Evolutionary conservation across 1,140 invertebrate species (phyloP).

Genomic region (Acromyrmex echinatior): DNA sequence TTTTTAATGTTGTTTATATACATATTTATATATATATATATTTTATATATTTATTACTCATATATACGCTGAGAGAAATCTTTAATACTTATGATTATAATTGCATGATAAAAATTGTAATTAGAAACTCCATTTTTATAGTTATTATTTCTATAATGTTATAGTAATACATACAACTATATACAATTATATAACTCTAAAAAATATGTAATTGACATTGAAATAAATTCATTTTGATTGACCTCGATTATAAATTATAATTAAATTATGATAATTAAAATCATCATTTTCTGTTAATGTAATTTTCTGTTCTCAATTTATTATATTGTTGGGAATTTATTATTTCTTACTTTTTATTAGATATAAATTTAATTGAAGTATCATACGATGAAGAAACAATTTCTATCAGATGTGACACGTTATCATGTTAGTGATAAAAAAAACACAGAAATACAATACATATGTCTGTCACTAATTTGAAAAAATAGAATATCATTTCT

Average conservation of each 20-base stretch:
- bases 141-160: no score
- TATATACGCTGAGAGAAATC: neutral
- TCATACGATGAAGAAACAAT: neutral
- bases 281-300: no score
- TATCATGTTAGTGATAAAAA: conserved; percentile 41
- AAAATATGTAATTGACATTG: no score
- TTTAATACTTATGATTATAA: no score
- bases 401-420: neutral
- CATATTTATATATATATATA: neutral
- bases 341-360: neutral
- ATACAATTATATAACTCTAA: no score
- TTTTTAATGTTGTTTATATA: neutral
- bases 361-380: neutral
- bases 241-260: no score
- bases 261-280: no score
- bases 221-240: no score
- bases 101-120: no score
- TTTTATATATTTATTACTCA: neutral
- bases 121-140: no score
- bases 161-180: no score
- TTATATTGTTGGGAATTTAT: neutral
- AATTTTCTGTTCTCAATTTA: neutral
- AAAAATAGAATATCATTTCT: neutral
- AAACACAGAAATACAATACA: neutral
- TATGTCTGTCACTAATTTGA: neutral